Percentiles rank a stretch among this genome's conserved stretches.
phyloP scores from a whole-genome alignment of 2,113 vertebrate genomes.

The Ivindomyrus marchei region DNA sequence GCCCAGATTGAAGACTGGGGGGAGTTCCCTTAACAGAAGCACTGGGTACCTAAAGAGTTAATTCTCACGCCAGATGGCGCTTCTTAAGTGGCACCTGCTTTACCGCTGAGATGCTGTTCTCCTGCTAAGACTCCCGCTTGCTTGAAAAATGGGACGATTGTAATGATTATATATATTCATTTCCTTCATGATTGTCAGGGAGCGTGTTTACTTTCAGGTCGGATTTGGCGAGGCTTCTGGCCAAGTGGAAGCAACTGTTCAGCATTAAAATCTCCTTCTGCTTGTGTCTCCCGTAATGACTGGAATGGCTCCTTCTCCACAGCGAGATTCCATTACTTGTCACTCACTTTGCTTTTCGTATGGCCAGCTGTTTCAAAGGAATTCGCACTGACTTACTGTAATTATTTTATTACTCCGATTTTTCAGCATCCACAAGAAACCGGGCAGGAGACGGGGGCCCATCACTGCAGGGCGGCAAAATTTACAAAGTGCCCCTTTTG shows the following conservation, averaged over 20 bases:
- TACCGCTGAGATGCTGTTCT: constrained; percentile 18
- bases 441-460: background rate
- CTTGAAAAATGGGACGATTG: constrained; percentile 41
- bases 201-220: constrained; percentile 21
- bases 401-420: background rate
- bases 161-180: constrained; percentile 41
- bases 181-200: constrained; percentile 12
- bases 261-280: constrained; percentile 1
- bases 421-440: background rate
- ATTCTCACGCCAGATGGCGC: constrained; percentile 35
- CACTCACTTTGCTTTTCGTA: background rate
- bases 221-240: constrained; percentile 19
- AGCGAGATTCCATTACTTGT: background rate
- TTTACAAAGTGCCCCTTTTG: background rate
- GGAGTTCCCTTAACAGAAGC: constrained; percentile 40
- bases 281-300: background rate
- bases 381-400: background rate
- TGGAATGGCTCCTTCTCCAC: background rate
- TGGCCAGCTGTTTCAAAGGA: background rate
- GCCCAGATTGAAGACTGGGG: constrained; percentile 29
- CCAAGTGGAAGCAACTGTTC: constrained; percentile 7
- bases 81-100: constrained; percentile 37
- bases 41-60: constrained; percentile 52
- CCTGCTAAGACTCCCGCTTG: constrained; percentile 22
- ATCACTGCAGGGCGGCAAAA: background rate